Evolutionary conservation across 1,140 invertebrate species (phyloP).

Genomic region (Zophobas morio): DNA sequence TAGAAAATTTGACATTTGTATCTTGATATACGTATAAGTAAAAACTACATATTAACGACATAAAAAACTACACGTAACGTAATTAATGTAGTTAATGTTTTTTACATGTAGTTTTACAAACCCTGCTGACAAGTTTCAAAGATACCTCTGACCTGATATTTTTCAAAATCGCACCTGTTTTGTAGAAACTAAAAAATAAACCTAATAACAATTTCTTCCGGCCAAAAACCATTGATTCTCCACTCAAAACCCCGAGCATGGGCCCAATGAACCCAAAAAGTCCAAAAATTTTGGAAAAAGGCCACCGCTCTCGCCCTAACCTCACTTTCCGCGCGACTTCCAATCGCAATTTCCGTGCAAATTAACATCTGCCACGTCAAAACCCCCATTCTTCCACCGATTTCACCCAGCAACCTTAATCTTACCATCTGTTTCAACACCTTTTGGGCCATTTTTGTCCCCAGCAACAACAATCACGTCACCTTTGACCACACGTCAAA

Average conservation of each 20-base stretch:
- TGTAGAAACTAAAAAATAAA: neutral
- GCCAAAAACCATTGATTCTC: too few relatives aligned
- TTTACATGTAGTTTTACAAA: too few relatives aligned
- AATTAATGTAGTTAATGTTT: too few relatives aligned
- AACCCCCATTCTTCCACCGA: too few relatives aligned
- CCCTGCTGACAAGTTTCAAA: too few relatives aligned
- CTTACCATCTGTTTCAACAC: conserved; percentile 12
- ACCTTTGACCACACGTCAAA: neutral
- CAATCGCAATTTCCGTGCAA: neutral
- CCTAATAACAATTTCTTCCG: neutral
- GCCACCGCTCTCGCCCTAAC: conserved; percentile 8
- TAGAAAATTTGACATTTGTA: too few relatives aligned
- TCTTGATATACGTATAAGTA: too few relatives aligned
- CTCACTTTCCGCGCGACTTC: conserved; percentile 12
- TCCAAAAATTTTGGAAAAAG: conserved; percentile 12
- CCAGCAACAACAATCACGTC: neutral
- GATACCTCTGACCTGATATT: too few relatives aligned
- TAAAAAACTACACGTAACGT: too few relatives aligned
- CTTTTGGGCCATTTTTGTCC: conserved; percentile 13
- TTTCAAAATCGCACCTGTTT: too few relatives aligned
- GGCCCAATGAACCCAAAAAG: neutral
- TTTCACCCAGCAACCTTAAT: too few relatives aligned
- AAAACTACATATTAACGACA: too few relatives aligned
- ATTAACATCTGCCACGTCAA: conserved; percentile 6
- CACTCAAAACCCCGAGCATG: neutral